Conservation (phyloP, 2,888 invertebrate genomes). For the Trachelus troglodyta region DNA sequence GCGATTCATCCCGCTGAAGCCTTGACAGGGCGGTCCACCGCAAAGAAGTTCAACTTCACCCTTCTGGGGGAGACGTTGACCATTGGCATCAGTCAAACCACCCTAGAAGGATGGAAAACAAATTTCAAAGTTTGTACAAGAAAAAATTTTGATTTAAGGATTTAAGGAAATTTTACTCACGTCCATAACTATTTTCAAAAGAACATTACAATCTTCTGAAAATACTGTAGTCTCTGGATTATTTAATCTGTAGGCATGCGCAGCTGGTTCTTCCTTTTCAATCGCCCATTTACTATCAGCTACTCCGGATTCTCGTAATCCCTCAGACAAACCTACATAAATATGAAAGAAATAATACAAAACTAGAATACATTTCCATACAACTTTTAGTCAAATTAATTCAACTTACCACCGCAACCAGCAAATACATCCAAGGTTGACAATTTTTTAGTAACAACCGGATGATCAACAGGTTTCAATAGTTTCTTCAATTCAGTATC, state of each 20-base stretch:
- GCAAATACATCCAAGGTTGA: slow-evolving; percentile 85
- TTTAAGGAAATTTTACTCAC: slow-evolving; percentile 52
- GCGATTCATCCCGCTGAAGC: slow-evolving; percentile 90
- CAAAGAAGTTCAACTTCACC: slow-evolving; percentile 87
- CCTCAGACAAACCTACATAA: slow-evolving; percentile 75
- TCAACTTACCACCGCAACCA: slow-evolving; percentile 78
- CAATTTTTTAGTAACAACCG: slow-evolving; percentile 68
- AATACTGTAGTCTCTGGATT: slow-evolving; percentile 80
- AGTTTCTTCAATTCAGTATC: slow-evolving; percentile 43
- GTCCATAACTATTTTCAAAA: slow-evolving; percentile 77
- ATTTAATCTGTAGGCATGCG: slow-evolving; percentile 82
- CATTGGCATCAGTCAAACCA: slow-evolving; percentile 67
- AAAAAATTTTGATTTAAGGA: neutral
- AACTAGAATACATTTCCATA: neutral
- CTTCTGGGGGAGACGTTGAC: slow-evolving; percentile 75
- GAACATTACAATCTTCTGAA: slow-evolving; percentile 83
- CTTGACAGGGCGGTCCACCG: slow-evolving; percentile 91
- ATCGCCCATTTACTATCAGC: slow-evolving; percentile 84
- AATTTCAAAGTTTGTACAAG: neutral
- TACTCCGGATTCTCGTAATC: slow-evolving; percentile 76
- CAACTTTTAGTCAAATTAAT: neutral
- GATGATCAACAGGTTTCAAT: slow-evolving; percentile 56
- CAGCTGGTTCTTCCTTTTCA: slow-evolving; percentile 81
- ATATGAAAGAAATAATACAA: neutral
- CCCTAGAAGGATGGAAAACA: slow-evolving; percentile 60